Conservation (phyloP, 2,797 vertebrate species). For the Zalophus californianus region DNA sequence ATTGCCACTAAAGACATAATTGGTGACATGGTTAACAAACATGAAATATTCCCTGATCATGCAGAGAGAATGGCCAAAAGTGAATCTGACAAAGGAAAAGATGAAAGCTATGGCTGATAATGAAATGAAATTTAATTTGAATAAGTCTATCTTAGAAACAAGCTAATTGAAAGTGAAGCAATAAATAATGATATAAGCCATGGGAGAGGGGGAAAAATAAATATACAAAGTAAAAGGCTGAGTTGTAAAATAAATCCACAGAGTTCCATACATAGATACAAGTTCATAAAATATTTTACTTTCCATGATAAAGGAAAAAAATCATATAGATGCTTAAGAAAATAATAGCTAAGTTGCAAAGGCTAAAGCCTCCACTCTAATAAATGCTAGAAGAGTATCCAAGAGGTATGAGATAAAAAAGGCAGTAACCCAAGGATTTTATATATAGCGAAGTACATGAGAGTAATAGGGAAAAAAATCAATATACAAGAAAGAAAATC, state of each 20-base stretch:
- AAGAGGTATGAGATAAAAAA: background rate
- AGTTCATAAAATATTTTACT: background rate
- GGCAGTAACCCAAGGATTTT: background rate
- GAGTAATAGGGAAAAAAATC: background rate
- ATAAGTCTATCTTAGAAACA: background rate
- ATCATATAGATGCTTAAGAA: background rate
- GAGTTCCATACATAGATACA: background rate
- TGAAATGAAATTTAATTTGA: background rate
- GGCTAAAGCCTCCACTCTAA: background rate
- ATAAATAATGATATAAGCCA: background rate
- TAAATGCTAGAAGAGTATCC: background rate
- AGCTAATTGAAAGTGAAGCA: background rate
- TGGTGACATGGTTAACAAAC: background rate
- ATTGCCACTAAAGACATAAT: background rate
- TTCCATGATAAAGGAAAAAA: background rate
- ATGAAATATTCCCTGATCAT: background rate
- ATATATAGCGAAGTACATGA: background rate
- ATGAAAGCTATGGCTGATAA: background rate
- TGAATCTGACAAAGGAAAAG: background rate
- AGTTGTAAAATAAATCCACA: background rate
- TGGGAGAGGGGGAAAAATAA: background rate
- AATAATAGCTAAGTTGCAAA: background rate
- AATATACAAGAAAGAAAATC: background rate
- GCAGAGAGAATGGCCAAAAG: background rate
- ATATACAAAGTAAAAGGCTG: background rate